Evolutionary conservation across 2,797 vertebrate species (phyloP), one percentile per base, ranked within the genome.

Genomic region (Catamblyrhynchus diadema): DNA sequence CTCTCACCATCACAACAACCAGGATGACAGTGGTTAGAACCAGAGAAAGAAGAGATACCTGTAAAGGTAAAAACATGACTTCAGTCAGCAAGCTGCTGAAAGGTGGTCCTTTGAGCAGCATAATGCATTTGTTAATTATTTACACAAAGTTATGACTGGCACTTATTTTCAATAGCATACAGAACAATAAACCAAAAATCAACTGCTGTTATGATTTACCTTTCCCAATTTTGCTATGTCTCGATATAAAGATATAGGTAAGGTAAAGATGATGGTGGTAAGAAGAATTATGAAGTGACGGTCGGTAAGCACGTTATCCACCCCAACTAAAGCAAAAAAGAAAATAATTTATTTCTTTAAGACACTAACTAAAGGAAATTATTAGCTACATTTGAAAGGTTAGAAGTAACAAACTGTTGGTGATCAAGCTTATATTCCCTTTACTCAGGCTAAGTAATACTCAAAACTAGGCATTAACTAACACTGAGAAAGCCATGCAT

Each of bases 11-110:
- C 79, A 99, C 98, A 86, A 98, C 97, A 88, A 98, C 82, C 96
- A 99, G 95, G 96, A 99, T 99, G 93, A 95, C 89, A 72, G 98
- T 22, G 16, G 99, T 99, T 97, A 99, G 98, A 95, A 98, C 88
- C 95, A 99, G 98, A 53, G 99, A 99, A 94, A 98, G 86, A 90
- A 99, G 96, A 78, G 99, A 99, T 53, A 99, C 96, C 99, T 99
- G 95, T 23, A 94, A 95, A 95, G 48, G 80, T 82, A 28, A 79
- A 94, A 96, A 81, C 5, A 86, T 14, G 1, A 65, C 14, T 37
- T 90, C 41, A 93, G 35, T 81, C 62, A 67, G 54, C 47, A 71
- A 74, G 57, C 27, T 71, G 27, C 62, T 62, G 20, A 89, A 57
- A 42, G n/a, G 1, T 11, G 80, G 30, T 62, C 39, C 25, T 80